A percentile compares a stretch with the other conserved stretches of the same genome.
Conservation (phyloP, 2,113 vertebrate species). For the Nothocercus julius region DNA sequence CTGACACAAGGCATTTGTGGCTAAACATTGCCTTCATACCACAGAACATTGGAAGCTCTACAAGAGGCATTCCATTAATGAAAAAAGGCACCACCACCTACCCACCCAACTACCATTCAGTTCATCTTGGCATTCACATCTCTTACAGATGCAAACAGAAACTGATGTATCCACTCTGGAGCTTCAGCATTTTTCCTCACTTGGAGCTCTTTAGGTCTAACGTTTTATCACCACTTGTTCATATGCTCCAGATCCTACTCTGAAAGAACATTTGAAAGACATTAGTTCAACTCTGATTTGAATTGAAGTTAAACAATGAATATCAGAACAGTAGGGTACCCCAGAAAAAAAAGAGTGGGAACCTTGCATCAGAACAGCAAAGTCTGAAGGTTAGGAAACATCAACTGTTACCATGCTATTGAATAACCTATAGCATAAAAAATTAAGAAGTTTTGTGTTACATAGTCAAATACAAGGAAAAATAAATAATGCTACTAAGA, state of each 20-base stretch:
- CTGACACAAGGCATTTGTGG: background rate
- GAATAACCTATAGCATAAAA: background rate
- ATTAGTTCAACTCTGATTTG: background rate
- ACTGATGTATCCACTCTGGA: background rate
- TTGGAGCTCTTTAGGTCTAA: constrained; percentile 63
- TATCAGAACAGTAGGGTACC: background rate
- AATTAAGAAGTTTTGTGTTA: background rate
- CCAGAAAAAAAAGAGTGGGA: background rate
- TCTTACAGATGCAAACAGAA: background rate
- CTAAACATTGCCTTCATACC: background rate
- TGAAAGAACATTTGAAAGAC: constrained; percentile 64
- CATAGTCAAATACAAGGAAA: background rate
- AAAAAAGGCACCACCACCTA: background rate
- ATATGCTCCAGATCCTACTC: constrained; percentile 87
- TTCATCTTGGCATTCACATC: background rate
- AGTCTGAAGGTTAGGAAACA: background rate
- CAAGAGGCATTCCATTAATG: background rate
- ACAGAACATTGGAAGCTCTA: background rate
- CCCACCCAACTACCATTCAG: background rate
- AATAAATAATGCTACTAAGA: background rate
- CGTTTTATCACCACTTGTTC: constrained; percentile 96
- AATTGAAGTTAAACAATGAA: background rate
- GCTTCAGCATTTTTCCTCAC: background rate
- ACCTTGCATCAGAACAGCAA: background rate
- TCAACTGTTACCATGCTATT: background rate